Evolutionary conservation across 1,140 invertebrate genomes (phyloP), one percentile per base, ranked within the genome.

Genomic region (Pseudomyrmex concolor): DNA sequence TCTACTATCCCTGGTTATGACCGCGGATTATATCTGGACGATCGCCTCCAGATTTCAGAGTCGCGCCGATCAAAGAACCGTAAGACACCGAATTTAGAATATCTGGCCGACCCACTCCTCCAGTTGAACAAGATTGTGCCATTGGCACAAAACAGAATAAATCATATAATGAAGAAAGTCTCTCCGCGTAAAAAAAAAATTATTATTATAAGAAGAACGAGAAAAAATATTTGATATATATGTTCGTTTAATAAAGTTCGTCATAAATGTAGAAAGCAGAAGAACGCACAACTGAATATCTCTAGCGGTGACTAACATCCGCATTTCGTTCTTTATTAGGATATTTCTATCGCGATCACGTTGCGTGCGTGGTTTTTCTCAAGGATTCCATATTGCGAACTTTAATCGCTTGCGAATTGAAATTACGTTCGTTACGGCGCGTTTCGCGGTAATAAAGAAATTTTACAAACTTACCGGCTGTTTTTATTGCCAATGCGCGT

Each of bases 21-120:
- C 13, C 71, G 22, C 77, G 54, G 74, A 86, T 85, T 86, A 86
- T 82, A 89, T 76, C 78, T 82, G 57, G 60, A 54, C n/a, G 10
- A 13, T 17, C 51, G 25, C 17, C 17, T 66, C 7, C 84, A 57
- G 54, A 54, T 48, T 80, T 67, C 51, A 15, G 22, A 13, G 45
- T 19, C 34, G 0, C 43, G 64, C 45, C 67, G 19, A 50, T 66
- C 50, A 45, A 48, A 54, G 25, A 74, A 17, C 13, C 15, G 55
- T 50, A 2, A 15, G 34, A 68, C 8, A 13, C 5, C 22, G 12
- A 8, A 19, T 17, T 48, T 45, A 45, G 60, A 34, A 34, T 4
- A 34, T 34, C 63, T n/a, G 34, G 3, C 15, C 10, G 12, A 63
- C 10, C 1, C 19, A 2, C 0, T 9, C 55, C 25, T 4, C 19